Evolutionary conservation across 2,888 invertebrate species (phyloP).

Genomic region (Stratiomys singularior): DNA sequence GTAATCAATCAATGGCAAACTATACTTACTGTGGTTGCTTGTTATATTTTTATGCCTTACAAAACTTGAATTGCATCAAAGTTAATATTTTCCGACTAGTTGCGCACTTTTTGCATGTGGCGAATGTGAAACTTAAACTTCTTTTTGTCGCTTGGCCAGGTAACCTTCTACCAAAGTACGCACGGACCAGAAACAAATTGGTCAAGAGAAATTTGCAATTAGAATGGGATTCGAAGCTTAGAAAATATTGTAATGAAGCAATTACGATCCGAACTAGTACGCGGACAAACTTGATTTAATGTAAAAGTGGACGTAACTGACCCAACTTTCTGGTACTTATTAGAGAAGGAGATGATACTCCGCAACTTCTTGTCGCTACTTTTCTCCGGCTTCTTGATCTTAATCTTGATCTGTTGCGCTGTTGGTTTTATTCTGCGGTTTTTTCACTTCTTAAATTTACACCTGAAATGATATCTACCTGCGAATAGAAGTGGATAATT

Average conservation of each 20-base stretch:
- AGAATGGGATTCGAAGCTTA: background rate
- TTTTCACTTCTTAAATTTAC: constrained; percentile 32
- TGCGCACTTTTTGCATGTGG: background rate
- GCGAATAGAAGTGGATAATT: constrained; percentile 5
- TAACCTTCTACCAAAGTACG: too few species aligned
- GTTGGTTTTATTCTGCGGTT: background rate
- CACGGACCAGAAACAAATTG: background rate
- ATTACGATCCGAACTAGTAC: constrained; percentile 45
- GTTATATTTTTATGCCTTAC: background rate
- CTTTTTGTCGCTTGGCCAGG: background rate
- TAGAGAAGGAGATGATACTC: constrained; percentile 35
- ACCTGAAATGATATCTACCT: constrained; percentile 23
- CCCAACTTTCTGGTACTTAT: constrained; percentile 43
- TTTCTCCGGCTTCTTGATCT: constrained; percentile 42
- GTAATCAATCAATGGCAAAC: background rate
- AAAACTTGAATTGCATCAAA: background rate
- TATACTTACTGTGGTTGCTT: background rate
- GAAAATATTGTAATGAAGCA: constrained; percentile 30
- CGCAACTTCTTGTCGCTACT: constrained; percentile 29
- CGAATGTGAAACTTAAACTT: background rate
- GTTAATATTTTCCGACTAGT: background rate
- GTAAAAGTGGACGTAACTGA: constrained; percentile 48
- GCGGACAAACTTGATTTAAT: constrained; percentile 48
- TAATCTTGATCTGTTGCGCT: constrained; percentile 8
- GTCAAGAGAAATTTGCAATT: constrained; percentile 14